Conservation (phyloP, 2,888 invertebrate genomes). For the Epinotia demarniana region DNA sequence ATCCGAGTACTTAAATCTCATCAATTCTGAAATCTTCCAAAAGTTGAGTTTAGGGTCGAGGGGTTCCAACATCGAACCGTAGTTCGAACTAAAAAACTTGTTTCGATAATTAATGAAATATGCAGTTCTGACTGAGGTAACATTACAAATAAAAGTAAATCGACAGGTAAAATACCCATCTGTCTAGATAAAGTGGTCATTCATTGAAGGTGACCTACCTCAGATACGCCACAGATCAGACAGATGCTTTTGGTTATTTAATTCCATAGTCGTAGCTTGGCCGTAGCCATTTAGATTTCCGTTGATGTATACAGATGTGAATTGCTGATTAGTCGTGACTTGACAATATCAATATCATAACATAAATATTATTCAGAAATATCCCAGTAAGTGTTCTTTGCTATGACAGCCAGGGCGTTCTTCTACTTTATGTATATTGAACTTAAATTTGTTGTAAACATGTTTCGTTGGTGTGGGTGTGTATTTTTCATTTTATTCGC, state of each 20-base stretch:
- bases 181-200: neutral
- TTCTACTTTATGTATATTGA: constrained; percentile 7
- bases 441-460: constrained; percentile 6
- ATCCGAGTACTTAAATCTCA: too few species aligned
- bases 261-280: neutral
- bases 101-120: too few species aligned
- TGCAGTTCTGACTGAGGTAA: too few species aligned
- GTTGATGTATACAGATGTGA: neutral
- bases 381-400: neutral
- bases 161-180: neutral
- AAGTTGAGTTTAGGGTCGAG: too few species aligned
- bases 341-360: neutral
- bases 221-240: neutral
- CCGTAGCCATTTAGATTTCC: neutral
- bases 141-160: neutral
- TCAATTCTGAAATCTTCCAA: too few species aligned
- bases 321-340: neutral
- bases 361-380: too few species aligned
- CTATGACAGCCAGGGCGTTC: neutral
- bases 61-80: too few species aligned
- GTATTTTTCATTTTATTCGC: constrained; percentile 11
- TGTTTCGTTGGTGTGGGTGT: constrained; percentile 9
- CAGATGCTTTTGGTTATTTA: neutral
- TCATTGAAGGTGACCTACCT: constrained; percentile 8
- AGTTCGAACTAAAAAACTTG: too few species aligned